Base-by-base conservation (phyloP, 2,797 vertebrate species). In the Pangasius mekongensis region DNA sequence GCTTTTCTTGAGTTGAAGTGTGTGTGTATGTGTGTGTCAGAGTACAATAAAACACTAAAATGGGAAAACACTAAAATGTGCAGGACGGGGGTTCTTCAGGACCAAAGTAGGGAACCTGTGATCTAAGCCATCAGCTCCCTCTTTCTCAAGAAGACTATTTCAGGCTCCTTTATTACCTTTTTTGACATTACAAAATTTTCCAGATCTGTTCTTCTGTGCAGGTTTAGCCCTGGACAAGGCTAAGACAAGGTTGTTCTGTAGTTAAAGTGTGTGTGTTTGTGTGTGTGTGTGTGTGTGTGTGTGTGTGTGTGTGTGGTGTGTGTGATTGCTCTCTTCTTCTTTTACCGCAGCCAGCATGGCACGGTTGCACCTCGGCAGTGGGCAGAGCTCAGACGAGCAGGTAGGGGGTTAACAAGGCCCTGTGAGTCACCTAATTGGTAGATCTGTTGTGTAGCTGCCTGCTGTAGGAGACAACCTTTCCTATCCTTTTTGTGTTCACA, bases 381-480 rank as follows among this genome's bases (percentile, higher is more conserved):
- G 67, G 85, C 69, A 80, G 39, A 84, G 60, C 85, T 83, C 58
- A 80, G 85, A 33, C 49, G 18, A 78, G 82, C 78, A 84, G 73
- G 81, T 83, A 76, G 88, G 88, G 88, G 86, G 83, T 80, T 90
- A 90, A 89, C 90, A 89, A 92, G 87, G 74, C 84, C 83, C 67
- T 89, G 85, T 90, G 73, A 91, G 87, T 88, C 87, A 84, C 67
- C 84, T 92, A 91, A 92, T 91, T 92, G 90, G 88, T 89, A 89
- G 88, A 86, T 90, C 88, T 87, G 89, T 54, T 81, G 66, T 87
- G 87, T 88, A 89, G 83, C 78, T 90, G 86, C 85, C 89, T 90
- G 66, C 47, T 87, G 33, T 85, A 74, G 67, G 8, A 83, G 88
- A 74, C 77, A 86, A 83, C 58, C 78, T 83, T 74, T 76, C 58